phyloP scores from a whole-genome alignment of 2,888 invertebrate species.

The Geotrupes spiniger region DNA sequence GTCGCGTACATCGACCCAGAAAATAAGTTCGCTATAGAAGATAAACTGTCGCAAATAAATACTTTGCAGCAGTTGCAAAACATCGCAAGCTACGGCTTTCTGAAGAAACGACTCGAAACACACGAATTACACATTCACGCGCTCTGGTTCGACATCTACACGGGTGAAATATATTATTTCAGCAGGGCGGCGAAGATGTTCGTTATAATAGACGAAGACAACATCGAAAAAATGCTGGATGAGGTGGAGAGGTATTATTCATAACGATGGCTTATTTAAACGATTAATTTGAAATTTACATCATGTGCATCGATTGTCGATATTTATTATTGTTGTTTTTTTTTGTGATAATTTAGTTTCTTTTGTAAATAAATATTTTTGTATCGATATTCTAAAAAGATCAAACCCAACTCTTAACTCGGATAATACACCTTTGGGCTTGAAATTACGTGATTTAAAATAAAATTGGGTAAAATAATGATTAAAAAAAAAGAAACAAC shows the following conservation, averaged over 20 bases:
- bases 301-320: too few relatives aligned
- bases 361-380: too few relatives aligned
- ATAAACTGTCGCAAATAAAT: slow-evolving; percentile 93
- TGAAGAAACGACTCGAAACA: slow-evolving; percentile 75
- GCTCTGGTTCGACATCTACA: slow-evolving; percentile 97
- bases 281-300: too few relatives aligned
- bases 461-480: too few relatives aligned
- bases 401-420: too few relatives aligned
- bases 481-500: too few relatives aligned
- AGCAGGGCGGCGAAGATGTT: slow-evolving; percentile 83
- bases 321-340: too few relatives aligned
- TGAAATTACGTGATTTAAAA: too few relatives aligned
- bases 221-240: slow-evolving; percentile 67
- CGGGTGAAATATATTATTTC: slow-evolving; percentile 93
- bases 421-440: too few relatives aligned
- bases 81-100: slow-evolving; percentile 87
- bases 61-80: slow-evolving; percentile 91
- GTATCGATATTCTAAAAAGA: too few relatives aligned
- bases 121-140: slow-evolving; percentile 89
- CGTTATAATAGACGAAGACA: slow-evolving; percentile 80
- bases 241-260: slow-evolving; percentile 82
- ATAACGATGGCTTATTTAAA: slow-evolving; percentile 36
- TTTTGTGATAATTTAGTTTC: too few relatives aligned
- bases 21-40: slow-evolving; percentile 80
- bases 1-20: slow-evolving; percentile 94